phyloP scores from a whole-genome alignment of 2,113 vertebrate genomes.

The Vireo altiloquus region DNA sequence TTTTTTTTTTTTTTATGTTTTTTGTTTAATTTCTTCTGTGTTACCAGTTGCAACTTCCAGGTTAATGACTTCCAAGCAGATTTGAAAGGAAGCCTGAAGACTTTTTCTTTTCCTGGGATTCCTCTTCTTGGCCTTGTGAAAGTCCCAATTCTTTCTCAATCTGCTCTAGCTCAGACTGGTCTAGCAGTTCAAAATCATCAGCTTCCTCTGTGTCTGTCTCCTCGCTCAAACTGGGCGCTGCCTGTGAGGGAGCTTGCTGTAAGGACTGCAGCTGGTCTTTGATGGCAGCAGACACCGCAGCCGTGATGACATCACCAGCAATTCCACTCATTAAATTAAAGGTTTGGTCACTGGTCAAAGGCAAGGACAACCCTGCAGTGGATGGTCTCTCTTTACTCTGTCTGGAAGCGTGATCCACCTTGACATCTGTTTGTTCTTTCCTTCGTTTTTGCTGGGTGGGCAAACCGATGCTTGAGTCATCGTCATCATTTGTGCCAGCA shows the following conservation, averaged over 20 bases:
- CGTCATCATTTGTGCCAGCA: conserved; percentile 84
- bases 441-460: conserved; percentile 61
- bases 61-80: conserved; percentile 88
- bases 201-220: conserved; percentile 92
- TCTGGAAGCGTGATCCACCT: neutral
- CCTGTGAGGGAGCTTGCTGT: conserved; percentile 38
- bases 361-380: conserved; percentile 64
- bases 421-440: conserved; percentile 8
- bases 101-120: conserved; percentile 66
- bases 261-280: conserved; percentile 81
- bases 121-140: conserved; percentile 66
- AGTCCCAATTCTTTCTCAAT: conserved; percentile 89
- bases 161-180: conserved; percentile 96
- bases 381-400: conserved; percentile 43
- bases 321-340: conserved; percentile 80
- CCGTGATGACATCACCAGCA: conserved; percentile 82
- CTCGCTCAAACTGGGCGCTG: conserved; percentile 65
- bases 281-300: conserved; percentile 85
- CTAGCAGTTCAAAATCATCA: conserved; percentile 97
- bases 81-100: conserved; percentile 89
- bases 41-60: conserved; percentile 22
- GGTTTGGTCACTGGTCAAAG: conserved; percentile 67
- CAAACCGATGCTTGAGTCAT: conserved; percentile 83
- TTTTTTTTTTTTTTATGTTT: conserved; percentile 55
- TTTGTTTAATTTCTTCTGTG: conserved; percentile 55